Evolutionary conservation across 64 coral and sea anemone species (phyloP).

Genomic region (Montipora cactus): DNA sequence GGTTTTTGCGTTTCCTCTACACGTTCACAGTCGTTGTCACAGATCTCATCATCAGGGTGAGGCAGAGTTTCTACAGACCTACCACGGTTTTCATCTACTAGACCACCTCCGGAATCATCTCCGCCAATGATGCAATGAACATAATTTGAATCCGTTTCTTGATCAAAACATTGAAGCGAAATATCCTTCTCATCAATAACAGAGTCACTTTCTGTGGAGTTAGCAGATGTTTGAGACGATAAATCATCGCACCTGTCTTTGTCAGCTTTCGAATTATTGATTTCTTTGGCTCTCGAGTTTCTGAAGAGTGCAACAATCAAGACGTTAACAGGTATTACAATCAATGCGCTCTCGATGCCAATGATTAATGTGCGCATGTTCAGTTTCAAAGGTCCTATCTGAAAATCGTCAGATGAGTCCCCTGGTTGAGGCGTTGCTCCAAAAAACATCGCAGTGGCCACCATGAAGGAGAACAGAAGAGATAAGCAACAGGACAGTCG

Average conservation of each 20-base stretch:
- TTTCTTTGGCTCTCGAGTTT: constrained; percentile 61
- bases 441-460: constrained; percentile 86
- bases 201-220: not conserved
- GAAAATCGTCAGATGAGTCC: constrained; percentile 47
- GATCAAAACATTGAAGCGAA: not conserved
- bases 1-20: constrained; percentile 13
- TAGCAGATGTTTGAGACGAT: not conserved
- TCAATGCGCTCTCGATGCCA: constrained; percentile 59
- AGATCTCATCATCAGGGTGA: not conserved
- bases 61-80: not conserved
- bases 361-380: constrained; percentile 67
- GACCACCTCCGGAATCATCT: not conserved
- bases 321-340: constrained; percentile 78
- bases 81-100: not conserved
- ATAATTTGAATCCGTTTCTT: constrained; percentile 12
- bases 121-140: constrained; percentile 17
- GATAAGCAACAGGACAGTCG: constrained; percentile 80
- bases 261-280: not conserved
- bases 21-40: not conserved
- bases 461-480: constrained; percentile 75
- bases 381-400: constrained; percentile 68
- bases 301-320: constrained; percentile 74
- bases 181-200: not conserved
- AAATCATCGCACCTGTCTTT: not conserved
- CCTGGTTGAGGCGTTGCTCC: constrained; percentile 67